Base-by-base conservation (phyloP, 2,888 invertebrate genomes). In the Himalopsyche anomala region DNA sequence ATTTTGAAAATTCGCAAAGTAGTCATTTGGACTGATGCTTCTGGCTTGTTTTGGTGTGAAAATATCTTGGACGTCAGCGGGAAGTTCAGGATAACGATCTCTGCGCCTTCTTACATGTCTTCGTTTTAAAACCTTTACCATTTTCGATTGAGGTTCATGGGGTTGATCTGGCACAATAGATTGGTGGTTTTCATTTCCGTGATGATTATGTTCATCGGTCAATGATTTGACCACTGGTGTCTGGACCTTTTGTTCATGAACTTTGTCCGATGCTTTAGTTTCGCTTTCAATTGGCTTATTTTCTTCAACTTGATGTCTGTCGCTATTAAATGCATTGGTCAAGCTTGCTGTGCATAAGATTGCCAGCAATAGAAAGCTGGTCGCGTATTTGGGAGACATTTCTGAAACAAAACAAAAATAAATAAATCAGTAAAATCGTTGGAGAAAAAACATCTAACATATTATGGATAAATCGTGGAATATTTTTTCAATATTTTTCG, bases 151-250 rank as follows among this genome's bases (percentile, higher is more conserved):
- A 92, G 91, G 91, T 95, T 94, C 69, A 91, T 90, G 80, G 92
- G 91, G 89, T 91, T 90, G 89, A 93, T 91, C 89, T 92, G 91
- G 88, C 92, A 92, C 81, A 91, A 93, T 80, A 92, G 12, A 74
- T 19, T 28, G 15, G 12, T 74, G 74, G 11, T 38, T 12, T 19
- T 11, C 11, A 19, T 19, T 62, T 51, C 3, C 51, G 12, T 51
- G 15, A 19, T n/a, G n/a, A 5, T 28, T 19, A 19, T n/a, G 62
- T n/a, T 8, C 11, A 19, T 62, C 19, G 74, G 11, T 38, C 36
- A 38, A 36, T 38, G 74, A 38, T 36, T 36, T 19, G 2, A 74
- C 36, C 11, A 9, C 36, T 74, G 74, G 74, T 15, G 15, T 74
- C 5, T 36, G 38, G 36, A 5, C 1, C 4, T 74, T 74, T 80